phyloP scores from a whole-genome alignment of 2,113 vertebrate genomes.

The Marmota monax region DNA sequence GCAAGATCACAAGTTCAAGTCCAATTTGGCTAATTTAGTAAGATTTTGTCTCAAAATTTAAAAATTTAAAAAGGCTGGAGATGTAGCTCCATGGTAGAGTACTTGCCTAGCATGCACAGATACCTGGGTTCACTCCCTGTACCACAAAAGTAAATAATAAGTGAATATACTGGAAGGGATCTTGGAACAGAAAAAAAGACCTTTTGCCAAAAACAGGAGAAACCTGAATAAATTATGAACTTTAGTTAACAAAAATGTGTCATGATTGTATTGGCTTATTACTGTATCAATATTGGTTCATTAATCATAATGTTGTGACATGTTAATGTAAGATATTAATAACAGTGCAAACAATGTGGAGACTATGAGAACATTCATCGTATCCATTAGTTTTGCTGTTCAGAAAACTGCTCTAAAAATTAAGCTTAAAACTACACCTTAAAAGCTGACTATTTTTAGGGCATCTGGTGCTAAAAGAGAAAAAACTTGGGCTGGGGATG shows the following conservation, averaged over 20 bases:
- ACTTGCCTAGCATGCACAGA: too few relatives aligned
- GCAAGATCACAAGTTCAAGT: background rate
- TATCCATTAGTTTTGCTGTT: constrained; percentile 6
- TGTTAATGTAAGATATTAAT: background rate
- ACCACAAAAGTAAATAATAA: background rate
- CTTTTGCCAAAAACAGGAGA: background rate
- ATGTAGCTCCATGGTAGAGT: too few relatives aligned
- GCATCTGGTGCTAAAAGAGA: background rate
- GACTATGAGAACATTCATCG: background rate
- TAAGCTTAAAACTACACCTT: background rate
- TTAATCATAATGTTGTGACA: background rate
- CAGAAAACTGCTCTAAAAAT: constrained; percentile 8
- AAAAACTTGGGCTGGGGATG: background rate
- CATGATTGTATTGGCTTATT: background rate
- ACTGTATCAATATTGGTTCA: too few relatives aligned
- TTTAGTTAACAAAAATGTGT: background rate
- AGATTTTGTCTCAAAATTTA: background rate
- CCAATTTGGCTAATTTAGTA: background rate
- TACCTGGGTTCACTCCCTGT: background rate
- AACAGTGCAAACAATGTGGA: background rate
- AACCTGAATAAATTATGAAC: background rate
- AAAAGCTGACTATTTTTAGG: background rate
- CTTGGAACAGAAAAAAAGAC: background rate
- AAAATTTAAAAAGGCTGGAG: background rate
- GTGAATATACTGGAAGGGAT: background rate